Base-by-base conservation (phyloP, 2,797 vertebrate species). In the Syncerus caffer region DNA sequence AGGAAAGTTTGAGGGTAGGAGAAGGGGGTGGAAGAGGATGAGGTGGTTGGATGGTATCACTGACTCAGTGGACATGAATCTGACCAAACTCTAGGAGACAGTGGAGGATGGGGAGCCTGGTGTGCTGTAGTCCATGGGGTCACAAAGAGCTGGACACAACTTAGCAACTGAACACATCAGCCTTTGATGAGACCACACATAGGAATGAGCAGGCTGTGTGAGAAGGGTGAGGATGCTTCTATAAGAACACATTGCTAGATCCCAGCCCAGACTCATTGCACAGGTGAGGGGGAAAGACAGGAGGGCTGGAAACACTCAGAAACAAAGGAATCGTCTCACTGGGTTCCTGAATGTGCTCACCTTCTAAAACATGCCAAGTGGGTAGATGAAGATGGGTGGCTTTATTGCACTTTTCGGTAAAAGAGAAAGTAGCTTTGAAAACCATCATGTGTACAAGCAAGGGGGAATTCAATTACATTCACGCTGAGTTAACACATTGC, bases 281-380 rank as follows among this genome's bases (percentile, higher is more conserved):
- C 78, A 16, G 23, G 31, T 12, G 23, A 90, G 38, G 9, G 55
- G 38, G 78, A 57, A 16, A 9, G 13, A 62, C 17, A 9, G 3
- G 21, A 45, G 57, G 19, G 19, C 53, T 21, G 34, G 31, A 53
- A 51, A 78, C 7, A 23, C 38, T n/a, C 3, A 13, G n/a, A 79
- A 84, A 27, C 13, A 51, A 60, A 89, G 6, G 14, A n/a, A 27
- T 7, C 3, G 3, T 29, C 38, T 90, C 14, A 19, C 25, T 3
- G 34, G 13, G 9, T 23, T 42, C 19, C 57, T 58, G 12, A 31
- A 23, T 2, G 29, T 47, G 2, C 0, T 1, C 14, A 53, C 50
- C 62, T 67, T 42, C 53, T 23, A 19, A 29, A 60, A 74, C 53
- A 57, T 5, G 16, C 42, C 3, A 47, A 78, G 62, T 15, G 10